A percentile compares a stretch with the other conserved stretches of the same genome.
These are phyloP conservation scores for Philaenus spumarius DNA, from an alignment of 1,140 invertebrate genomes.

Conservation along the genomic window DNA sequence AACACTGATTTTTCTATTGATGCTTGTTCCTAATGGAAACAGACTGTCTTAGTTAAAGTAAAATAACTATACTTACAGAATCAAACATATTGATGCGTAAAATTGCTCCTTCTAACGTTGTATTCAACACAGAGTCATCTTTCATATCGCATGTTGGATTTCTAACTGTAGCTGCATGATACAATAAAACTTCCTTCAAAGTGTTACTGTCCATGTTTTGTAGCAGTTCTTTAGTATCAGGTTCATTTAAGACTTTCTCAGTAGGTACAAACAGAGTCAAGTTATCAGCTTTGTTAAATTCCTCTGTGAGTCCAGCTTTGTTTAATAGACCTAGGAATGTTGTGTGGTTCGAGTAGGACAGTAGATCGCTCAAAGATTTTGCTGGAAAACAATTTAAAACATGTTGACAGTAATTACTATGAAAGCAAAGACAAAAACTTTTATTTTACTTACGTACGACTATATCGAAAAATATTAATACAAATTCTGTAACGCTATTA, in stretches of 20 bases:
- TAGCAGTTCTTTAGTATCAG: conserved; percentile 15
- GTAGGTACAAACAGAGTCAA: conserved; percentile 49
- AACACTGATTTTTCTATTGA: no score
- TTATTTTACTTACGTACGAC: no score
- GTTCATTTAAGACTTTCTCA: conserved; percentile 41
- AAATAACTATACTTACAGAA: conserved; percentile 2
- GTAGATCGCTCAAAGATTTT: conserved; percentile 34
- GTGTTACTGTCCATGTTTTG: conserved; percentile 33
- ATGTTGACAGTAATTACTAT: no score
- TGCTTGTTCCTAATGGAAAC: no score
- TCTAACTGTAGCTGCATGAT: conserved; percentile 38
- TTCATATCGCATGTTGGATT: background rate
- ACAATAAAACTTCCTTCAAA: conserved; percentile 39
- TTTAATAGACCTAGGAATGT: conserved; percentile 40
- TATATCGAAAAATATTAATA: no score
- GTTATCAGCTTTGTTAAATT: conserved; percentile 39
- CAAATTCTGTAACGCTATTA: no score
- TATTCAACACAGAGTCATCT: conserved; percentile 7
- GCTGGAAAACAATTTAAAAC: conserved; percentile 32
- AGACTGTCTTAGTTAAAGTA: background rate
- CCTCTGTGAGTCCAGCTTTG: conserved; percentile 38
- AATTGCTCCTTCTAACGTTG: background rate
- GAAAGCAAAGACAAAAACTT: no score
- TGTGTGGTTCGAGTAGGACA: conserved; percentile 39
- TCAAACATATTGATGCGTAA: conserved; percentile 1